These are phyloP conservation scores for Oncopodura yosiiana DNA, from an alignment of 1,140 invertebrate species.

Conservation along the genomic window DNA sequence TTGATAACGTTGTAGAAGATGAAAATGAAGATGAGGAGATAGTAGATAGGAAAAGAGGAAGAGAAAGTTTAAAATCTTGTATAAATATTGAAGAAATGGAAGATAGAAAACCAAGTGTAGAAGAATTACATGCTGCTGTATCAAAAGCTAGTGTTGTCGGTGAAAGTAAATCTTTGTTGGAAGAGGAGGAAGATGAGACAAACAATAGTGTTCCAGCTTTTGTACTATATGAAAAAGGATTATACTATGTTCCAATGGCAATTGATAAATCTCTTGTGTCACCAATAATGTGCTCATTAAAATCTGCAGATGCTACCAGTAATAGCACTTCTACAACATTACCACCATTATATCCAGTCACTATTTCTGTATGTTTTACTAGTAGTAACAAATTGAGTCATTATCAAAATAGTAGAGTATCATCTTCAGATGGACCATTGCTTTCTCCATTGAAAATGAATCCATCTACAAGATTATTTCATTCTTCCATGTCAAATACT, in stretches of 20 bases:
- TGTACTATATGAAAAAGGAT: constrained; percentile 68
- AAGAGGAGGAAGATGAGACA: neutral
- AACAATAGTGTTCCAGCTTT: constrained; percentile 58
- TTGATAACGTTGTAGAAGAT: constrained; percentile 21
- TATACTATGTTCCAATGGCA: constrained; percentile 85
- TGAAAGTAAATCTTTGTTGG: neutral
- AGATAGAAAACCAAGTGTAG: no score
- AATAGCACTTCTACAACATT: constrained; percentile 38
- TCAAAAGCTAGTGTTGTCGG: neutral
- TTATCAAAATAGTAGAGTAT: no score
- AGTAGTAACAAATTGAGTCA: no score
- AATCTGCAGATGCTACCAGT: constrained; percentile 37
- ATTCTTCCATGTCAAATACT: no score
- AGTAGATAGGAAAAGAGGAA: neutral
- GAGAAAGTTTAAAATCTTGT: no score
- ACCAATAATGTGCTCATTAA: constrained; percentile 59
- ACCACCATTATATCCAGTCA: constrained; percentile 73
- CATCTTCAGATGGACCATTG: no score
- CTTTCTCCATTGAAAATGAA: no score
- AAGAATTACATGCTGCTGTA: neutral
- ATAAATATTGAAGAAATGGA: no score
- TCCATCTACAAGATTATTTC: no score
- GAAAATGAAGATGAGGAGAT: constrained; percentile 3
- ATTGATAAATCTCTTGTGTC: constrained; percentile 64
- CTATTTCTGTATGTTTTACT: constrained; percentile 82